Base-by-base conservation (phyloP, 2,888 invertebrate species). In the Dilophus febrilis region DNA sequence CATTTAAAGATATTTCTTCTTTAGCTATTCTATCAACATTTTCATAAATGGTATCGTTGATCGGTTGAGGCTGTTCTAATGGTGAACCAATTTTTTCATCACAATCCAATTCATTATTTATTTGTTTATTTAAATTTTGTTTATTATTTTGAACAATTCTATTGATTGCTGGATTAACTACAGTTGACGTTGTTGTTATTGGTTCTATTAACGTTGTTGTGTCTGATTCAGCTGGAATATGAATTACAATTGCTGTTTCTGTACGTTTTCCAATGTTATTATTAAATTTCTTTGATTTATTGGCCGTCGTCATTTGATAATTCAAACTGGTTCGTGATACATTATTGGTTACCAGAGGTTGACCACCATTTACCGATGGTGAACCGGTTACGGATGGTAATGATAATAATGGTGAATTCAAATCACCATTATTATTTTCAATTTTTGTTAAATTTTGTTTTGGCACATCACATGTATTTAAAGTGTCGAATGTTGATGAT, bases 241-340 rank as follows among this genome's bases (percentile, higher is more conserved):
- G 49, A 14, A 51, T 51, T 8, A 51, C 47, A 33, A 51, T 47
- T 34, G 48, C 48, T 22, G 22, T 22, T 22, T 22, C 22, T 6
- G 22, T 22, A 6, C 22, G 4, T 8, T 22, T 22, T 34, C 50
- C 50, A 11, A 46, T n/a, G 6, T 29, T 29, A 18, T 28, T 37
- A 7, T 37, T 37, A 16, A n/a, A n/a, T n/a, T n/a, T n/a, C n/a
- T n/a, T n/a, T n/a, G n/a, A n/a, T n/a, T n/a, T n/a, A n/a, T n/a
- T n/a, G n/a, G n/a, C n/a, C n/a, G n/a, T n/a, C n/a, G n/a, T n/a
- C n/a, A n/a, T n/a, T n/a, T n/a, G n/a, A 14, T 50, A 50, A 33
- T 49, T 48, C 35, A 51, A 40, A 39, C 44, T 48, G 8, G 51
- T 51, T 37, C 48, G 47, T 3, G 51, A 49, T 5, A 51, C 40